Percentiles rank a stretch among this genome's conserved stretches.
These are phyloP conservation scores for Pentalonia nigronervosa DNA, from an alignment of 1,140 invertebrate genomes.

Conservation along the genomic window DNA sequence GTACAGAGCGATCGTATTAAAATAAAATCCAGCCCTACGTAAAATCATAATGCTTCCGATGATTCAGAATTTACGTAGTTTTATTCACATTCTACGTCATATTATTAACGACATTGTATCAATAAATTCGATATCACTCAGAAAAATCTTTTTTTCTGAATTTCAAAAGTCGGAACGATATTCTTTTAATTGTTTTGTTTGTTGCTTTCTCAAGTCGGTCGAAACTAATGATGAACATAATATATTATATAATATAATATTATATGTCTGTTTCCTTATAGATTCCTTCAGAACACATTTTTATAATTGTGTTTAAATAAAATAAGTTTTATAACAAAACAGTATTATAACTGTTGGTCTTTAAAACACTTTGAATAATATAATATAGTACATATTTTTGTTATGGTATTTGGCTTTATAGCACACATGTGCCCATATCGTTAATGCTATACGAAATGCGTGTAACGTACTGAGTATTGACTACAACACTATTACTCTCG, in stretches of 20 bases:
- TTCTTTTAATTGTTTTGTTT: no score
- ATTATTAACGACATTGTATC: background rate
- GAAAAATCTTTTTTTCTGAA: background rate
- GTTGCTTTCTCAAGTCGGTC: no score
- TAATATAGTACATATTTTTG: background rate
- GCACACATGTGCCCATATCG: no score
- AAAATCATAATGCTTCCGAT: background rate
- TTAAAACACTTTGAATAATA: no score
- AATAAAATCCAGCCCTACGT: background rate
- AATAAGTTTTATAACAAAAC: background rate
- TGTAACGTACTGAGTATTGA: no score
- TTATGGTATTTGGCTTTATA: background rate
- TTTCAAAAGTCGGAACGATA: background rate
- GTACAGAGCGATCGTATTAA: background rate
- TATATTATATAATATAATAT: background rate
- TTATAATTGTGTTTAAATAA: background rate
- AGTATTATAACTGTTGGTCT: background rate
- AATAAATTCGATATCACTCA: background rate
- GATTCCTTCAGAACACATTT: background rate
- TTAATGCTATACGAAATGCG: no score
- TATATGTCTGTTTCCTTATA: background rate
- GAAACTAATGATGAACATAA: background rate
- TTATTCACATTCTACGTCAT: background rate
- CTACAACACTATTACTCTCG: background rate
- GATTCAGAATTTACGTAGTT: no score